Base-by-base conservation (phyloP, 2,797 vertebrate genomes). In the Chrysocyon brachyurus region DNA sequence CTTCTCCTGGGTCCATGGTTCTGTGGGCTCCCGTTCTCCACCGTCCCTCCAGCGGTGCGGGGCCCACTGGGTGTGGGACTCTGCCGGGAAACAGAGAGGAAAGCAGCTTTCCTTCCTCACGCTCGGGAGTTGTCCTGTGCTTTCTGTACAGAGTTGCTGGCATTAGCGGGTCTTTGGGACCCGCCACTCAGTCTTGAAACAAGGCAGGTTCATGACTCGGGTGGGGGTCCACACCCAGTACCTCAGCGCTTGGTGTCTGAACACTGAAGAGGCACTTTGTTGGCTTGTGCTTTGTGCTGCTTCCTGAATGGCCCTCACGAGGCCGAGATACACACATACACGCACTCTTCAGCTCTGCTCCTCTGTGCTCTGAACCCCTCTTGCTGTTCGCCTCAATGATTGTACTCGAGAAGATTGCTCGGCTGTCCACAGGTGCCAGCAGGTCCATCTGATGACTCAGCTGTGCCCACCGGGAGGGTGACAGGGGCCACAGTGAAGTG, bases 171-270 rank as follows among this genome's bases (percentile, higher is more conserved):
- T 33, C 66, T 36, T 56, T 15, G 6, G 31, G 75, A 33, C 54
- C 24, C 26, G n/a, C 7, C 19, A n/a, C 3, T 0, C 21, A 12
- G 19, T 86, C 73, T 54, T 5, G 14, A 46, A 33, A 33, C 6
- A 8, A 12, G 73, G 63, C 12, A n/a, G 56, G 12, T 46, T 54
- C 36, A 7, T 85, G 79, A 6, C 9, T 49, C 0, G 2, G 33
- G 6, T 2, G 12, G 10, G 5, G 12, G 4, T 7, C 22, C 14
- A 52, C 4, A 5, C 54, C 21, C 1, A 19, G n/a, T 7, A 4
- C 59, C 36, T 12, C 2, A 2, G 21, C 63, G 28, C 28, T n/a
- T 1, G 17, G 49, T 49, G 40, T 46, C 40, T 46, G 40, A 46
- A 46, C 33, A 33, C 87, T 0, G 10, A 21, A 46, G 91, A n/a